Conservation (phyloP, 1,140 invertebrate genomes). For the Eupeodes corollae region DNA sequence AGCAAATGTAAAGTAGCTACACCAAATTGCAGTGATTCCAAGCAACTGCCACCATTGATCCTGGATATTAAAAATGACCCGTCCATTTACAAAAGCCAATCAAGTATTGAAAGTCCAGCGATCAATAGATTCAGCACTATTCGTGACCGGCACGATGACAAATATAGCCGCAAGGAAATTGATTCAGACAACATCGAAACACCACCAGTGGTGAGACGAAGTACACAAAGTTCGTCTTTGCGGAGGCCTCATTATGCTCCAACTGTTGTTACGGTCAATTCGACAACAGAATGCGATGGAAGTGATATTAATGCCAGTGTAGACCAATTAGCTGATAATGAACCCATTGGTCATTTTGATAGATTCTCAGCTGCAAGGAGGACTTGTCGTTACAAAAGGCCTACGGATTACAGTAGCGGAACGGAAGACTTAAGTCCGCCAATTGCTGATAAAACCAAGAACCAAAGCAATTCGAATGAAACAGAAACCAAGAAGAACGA, state of each 20-base stretch:
- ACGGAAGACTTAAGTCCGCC: conserved; percentile 42
- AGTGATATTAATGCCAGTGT: conserved; percentile 7
- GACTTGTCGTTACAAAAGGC: conserved; percentile 69
- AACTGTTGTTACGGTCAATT: conserved; percentile 26
- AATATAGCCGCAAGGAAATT: conserved; percentile 64
- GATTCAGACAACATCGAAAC: conserved; percentile 87
- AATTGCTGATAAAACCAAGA: conserved; percentile 13
- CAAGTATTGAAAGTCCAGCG: background rate
- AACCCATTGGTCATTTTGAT: conserved; percentile 65
- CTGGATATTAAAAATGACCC: conserved; percentile 7
- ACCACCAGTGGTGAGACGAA: conserved; percentile 62
- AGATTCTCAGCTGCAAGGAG: conserved; percentile 67
- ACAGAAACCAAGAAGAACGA: background rate
- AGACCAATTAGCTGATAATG: conserved; percentile 32
- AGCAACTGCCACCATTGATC: background rate
- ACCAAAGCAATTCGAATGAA: conserved; percentile 9
- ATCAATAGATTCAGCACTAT: background rate
- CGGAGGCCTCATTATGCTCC: conserved; percentile 2
- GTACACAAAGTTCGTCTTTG: conserved; percentile 27
- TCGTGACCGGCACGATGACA: conserved; percentile 32
- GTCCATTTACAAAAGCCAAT: background rate
- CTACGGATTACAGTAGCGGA: conserved; percentile 47
- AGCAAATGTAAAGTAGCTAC: background rate
- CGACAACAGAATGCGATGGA: conserved; percentile 1
- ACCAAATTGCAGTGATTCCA: conserved; percentile 3